These are phyloP conservation scores for Holothuria leucospilota DNA, from an alignment of 53 echinoderm and acorn worm genomes.

Conservation along the genomic window DNA sequence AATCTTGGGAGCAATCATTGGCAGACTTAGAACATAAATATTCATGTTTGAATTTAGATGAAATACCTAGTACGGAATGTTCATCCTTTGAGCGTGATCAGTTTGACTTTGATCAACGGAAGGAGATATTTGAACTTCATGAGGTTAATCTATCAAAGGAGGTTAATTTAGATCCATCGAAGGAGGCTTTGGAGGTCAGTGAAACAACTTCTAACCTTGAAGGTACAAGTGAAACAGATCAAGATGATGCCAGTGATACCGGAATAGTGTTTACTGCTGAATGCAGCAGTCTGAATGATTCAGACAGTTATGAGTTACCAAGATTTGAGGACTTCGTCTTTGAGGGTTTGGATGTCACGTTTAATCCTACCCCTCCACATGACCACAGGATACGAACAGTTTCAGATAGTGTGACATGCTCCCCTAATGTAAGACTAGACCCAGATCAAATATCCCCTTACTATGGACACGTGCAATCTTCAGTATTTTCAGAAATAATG, in stretches of 20 bases:
- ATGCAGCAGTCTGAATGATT: neutral
- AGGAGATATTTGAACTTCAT: slow-evolving; percentile 25
- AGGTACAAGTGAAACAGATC: neutral
- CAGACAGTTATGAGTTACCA: neutral
- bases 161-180: no score
- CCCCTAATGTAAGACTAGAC: slow-evolving; percentile 11
- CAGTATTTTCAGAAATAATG: slow-evolving; percentile 10
- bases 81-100: slow-evolving; percentile 34
- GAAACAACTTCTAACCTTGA: no score
- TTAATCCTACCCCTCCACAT: neutral
- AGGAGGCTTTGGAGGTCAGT: no score
- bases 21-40: slow-evolving; percentile 39
- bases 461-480: slow-evolving; percentile 33
- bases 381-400: slow-evolving; percentile 50
- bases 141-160: neutral
- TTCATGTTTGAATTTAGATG: slow-evolving; percentile 34
- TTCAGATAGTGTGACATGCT: slow-evolving; percentile 47
- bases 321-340: neutral
- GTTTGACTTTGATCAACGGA: slow-evolving; percentile 20
- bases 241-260: neutral
- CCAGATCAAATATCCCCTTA: neutral
- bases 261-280: slow-evolving; percentile 31
- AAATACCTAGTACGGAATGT: slow-evolving; percentile 43
- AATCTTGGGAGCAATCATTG: slow-evolving; percentile 30
- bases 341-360: neutral